Evolutionary conservation across 2,888 invertebrate species (phyloP).

Genomic region (Lordiphosa andalusiaca): DNA sequence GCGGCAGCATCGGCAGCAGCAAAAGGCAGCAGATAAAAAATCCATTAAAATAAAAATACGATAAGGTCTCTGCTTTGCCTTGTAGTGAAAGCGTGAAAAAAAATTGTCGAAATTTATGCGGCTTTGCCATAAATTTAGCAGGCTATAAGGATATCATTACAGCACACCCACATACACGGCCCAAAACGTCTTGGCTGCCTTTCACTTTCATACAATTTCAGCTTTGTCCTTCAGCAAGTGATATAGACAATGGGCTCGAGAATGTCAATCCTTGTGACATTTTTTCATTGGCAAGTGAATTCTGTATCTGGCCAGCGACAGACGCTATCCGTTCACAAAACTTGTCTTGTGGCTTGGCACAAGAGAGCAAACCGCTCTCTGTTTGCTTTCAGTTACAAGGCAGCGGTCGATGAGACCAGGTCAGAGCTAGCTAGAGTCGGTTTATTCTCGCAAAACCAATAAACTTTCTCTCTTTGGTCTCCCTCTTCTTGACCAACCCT

Average conservation of each 20-base stretch:
- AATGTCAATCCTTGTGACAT: not conserved
- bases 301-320: too few relatives aligned
- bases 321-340: too few relatives aligned
- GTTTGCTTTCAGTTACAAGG: too few relatives aligned
- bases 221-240: constrained; percentile 54
- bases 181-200: constrained; percentile 57
- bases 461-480: too few relatives aligned
- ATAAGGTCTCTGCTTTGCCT: constrained; percentile 49
- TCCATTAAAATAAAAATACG: constrained; percentile 76
- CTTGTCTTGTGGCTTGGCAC: too few relatives aligned
- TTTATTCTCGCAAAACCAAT: too few relatives aligned
- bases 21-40: constrained; percentile 67
- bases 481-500: too few relatives aligned
- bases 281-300: too few relatives aligned
- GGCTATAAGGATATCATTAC: constrained; percentile 76
- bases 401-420: too few relatives aligned
- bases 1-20: constrained; percentile 40
- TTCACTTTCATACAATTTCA: constrained; percentile 62
- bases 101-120: constrained; percentile 69
- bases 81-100: constrained; percentile 61
- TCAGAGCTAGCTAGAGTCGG: too few relatives aligned
- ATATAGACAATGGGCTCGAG: constrained; percentile 37
- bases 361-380: too few relatives aligned
- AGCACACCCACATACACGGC: constrained; percentile 40
- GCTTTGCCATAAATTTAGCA: constrained; percentile 71